These are phyloP conservation scores for Chionoecetes opilio DNA, from an alignment of 1,140 invertebrate species.

Conservation along the genomic window DNA sequence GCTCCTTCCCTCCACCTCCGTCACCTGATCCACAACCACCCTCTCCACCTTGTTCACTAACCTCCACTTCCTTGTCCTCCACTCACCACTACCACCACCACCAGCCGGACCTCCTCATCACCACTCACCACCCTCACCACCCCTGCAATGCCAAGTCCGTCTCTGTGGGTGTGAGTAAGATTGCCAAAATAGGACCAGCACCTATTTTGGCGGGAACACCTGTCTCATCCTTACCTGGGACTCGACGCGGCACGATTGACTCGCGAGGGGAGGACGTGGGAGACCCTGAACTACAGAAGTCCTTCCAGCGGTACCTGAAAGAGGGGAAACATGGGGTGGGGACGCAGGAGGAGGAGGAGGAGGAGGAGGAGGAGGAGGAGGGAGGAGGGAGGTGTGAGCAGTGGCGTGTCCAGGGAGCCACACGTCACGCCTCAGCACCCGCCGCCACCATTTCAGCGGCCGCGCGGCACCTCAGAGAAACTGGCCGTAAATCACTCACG, in stretches of 20 bases:
- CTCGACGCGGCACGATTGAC: too few species aligned
- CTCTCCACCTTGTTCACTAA: not conserved
- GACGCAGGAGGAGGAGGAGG: not conserved
- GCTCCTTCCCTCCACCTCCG: not conserved
- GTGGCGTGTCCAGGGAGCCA: not conserved
- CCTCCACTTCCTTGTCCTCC: not conserved
- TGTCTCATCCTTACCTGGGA: not conserved
- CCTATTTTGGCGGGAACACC: not conserved
- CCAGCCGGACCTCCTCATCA: not conserved
- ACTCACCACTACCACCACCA: conserved; percentile 44
- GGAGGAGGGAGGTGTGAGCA: not conserved
- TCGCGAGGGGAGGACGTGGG: too few species aligned
- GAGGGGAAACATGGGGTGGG: too few species aligned
- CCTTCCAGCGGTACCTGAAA: too few species aligned
- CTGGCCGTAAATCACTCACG: not conserved
- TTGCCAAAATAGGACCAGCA: not conserved
- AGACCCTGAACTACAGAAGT: too few species aligned
- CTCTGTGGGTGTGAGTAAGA: not conserved
- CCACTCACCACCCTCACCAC: not conserved
- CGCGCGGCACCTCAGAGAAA: not conserved
- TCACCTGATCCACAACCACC: not conserved
- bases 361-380: not conserved
- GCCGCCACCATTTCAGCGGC: not conserved
- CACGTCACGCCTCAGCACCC: not conserved
- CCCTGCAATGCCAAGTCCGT: not conserved